A percentile compares a stretch with the other conserved stretches of the same genome.
phyloP scores from a whole-genome alignment of 1,140 invertebrate species.

The Cotesia typhae region DNA sequence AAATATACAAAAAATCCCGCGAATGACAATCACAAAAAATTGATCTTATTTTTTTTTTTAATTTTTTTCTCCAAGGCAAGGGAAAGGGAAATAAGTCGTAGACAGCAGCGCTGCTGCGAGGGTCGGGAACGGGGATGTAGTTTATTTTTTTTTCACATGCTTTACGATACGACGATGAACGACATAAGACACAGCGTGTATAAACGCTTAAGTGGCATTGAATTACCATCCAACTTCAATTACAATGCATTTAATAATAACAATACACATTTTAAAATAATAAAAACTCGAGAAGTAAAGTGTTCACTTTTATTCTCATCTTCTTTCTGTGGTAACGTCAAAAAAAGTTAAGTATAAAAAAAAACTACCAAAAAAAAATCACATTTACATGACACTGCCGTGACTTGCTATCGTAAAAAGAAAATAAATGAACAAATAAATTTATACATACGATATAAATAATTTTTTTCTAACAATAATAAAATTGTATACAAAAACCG shows the following conservation, averaged over 20 bases:
- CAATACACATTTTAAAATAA: background rate
- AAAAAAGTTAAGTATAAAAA: background rate
- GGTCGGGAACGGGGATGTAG: slow-evolving; percentile 33
- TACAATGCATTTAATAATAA: background rate
- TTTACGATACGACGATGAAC: background rate
- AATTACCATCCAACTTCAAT: background rate
- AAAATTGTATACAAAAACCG: slow-evolving; percentile 20
- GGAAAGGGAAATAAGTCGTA: slow-evolving; percentile 15
- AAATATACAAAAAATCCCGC: too few species aligned
- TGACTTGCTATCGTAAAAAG: too few species aligned
- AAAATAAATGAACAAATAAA: too few species aligned
- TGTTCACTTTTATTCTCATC: background rate
- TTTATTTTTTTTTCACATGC: slow-evolving; percentile 32
- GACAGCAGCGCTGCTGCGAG: slow-evolving; percentile 23
- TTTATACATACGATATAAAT: too few species aligned
- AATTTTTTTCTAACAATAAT: background rate
- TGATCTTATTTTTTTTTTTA: too few species aligned
- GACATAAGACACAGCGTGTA: slow-evolving; percentile 10
- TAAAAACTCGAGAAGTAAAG: background rate
- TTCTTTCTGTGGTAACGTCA: background rate
- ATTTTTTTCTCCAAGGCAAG: background rate
- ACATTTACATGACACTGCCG: too few species aligned
- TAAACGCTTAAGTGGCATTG: slow-evolving; percentile 6
- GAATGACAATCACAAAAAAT: too few species aligned
- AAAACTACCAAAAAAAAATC: background rate